Conservation (phyloP, 2,113 vertebrate species). For the Perca flavescens region DNA sequence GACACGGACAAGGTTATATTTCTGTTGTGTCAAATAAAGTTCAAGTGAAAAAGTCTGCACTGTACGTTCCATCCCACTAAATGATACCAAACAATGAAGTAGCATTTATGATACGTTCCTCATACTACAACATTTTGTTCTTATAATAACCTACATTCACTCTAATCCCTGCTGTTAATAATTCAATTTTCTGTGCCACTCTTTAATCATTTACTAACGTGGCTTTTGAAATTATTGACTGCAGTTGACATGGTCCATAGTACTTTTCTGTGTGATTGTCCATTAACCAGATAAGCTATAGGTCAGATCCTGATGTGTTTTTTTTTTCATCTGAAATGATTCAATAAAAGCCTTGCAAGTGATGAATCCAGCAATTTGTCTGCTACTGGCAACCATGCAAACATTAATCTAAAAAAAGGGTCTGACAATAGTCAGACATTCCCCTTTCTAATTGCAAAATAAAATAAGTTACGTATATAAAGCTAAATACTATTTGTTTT, state of each 20-base stretch:
- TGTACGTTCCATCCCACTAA: neutral
- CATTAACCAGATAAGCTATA: conserved; percentile 74
- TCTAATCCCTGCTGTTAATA: conserved; percentile 50
- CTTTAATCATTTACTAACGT: conserved; percentile 79
- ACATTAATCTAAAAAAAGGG: neutral
- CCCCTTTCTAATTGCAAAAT: neutral
- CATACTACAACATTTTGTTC: neutral
- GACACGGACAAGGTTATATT: neutral
- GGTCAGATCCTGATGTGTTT: conserved; percentile 19
- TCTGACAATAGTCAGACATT: neutral
- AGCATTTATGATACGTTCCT: neutral
- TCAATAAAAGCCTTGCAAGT: neutral
- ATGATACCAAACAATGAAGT: neutral
- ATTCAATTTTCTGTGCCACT: conserved; percentile 60
- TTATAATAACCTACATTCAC: conserved; percentile 32
- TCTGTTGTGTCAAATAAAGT: conserved; percentile 3
- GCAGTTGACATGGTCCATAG: conserved; percentile 72
- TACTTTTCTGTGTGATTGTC: conserved; percentile 73
- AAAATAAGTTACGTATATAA: too few species aligned
- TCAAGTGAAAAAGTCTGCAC: neutral
- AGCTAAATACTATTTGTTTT: neutral
- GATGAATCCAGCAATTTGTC: neutral
- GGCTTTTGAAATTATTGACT: conserved; percentile 76
- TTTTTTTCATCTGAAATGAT: conserved; percentile 22
- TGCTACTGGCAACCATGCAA: neutral